phyloP scores from a whole-genome alignment of 2,888 invertebrate species.

The Nebria salina region DNA sequence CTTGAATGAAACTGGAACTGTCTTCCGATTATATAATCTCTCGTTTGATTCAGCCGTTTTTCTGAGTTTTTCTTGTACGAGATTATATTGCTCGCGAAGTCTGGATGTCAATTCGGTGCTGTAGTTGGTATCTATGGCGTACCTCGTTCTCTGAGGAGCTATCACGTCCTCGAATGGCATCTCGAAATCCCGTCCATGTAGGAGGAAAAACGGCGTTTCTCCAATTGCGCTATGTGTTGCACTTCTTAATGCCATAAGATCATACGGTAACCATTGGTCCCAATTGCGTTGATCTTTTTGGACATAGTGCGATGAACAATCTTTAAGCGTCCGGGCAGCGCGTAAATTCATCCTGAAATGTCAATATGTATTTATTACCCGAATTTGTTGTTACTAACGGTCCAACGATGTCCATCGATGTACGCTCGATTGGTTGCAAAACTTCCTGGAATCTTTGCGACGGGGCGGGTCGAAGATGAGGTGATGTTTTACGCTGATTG shows the following conservation, averaged over 20 bases:
- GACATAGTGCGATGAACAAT: slow-evolving; percentile 52
- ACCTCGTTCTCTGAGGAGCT: background rate
- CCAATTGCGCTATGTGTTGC: slow-evolving; percentile 49
- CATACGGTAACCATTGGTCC: slow-evolving; percentile 53
- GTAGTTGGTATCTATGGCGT: background rate
- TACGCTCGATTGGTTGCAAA: no score
- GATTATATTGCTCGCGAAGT: background rate
- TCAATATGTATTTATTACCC: no score
- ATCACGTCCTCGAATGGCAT: background rate
- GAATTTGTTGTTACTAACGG: slow-evolving; percentile 49
- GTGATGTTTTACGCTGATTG: no score
- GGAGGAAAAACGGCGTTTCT: slow-evolving; percentile 50
- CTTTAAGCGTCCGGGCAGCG: slow-evolving; percentile 52
- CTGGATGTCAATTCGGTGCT: slow-evolving; percentile 3
- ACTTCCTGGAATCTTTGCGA: slow-evolving; percentile 49
- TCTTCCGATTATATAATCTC: background rate
- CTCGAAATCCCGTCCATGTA: slow-evolving; percentile 49
- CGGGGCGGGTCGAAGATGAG: slow-evolving; percentile 49
- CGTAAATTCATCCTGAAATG: slow-evolving; percentile 51
- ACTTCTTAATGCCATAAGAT: slow-evolving; percentile 51
- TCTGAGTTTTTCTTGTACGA: slow-evolving; percentile 19
- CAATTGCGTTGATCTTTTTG: slow-evolving; percentile 50
- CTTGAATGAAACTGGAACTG: background rate
- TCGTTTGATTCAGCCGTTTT: background rate
- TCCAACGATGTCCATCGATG: slow-evolving; percentile 53